Percentiles rank a stretch among this genome's conserved stretches.
phyloP scores from a whole-genome alignment of 2,888 invertebrate genomes.

The Allophyes oxyacanthae region DNA sequence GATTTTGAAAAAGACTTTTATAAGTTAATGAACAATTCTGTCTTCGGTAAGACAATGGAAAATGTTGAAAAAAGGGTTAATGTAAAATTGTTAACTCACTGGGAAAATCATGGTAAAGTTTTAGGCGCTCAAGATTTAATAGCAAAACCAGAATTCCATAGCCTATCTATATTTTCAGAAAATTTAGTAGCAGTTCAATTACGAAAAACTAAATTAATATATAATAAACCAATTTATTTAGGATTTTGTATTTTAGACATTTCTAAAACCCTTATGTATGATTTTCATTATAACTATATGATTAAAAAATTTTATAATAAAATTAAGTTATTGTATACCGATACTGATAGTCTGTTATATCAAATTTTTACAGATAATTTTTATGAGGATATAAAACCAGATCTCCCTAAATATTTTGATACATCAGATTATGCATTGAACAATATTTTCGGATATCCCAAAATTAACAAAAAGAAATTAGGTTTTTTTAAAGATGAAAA shows the following conservation, averaged over 20 bases:
- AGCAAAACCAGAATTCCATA: neutral
- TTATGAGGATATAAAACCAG: neutral
- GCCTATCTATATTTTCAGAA: conserved; percentile 30
- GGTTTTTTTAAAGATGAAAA: conserved; percentile 41
- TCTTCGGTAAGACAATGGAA: neutral
- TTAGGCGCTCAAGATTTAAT: no score
- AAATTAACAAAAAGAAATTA: neutral
- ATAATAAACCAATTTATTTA: no score
- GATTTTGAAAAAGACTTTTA: neutral
- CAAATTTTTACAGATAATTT: neutral
- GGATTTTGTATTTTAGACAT: no score
- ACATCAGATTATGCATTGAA: no score
- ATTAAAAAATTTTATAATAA: neutral
- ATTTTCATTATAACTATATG: neutral
- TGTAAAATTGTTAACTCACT: no score
- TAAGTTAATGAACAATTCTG: conserved; percentile 5
- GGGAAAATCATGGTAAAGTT: no score
- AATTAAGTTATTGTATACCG: neutral
- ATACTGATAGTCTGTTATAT: neutral
- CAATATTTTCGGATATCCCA: no score
- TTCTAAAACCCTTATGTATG: no score
- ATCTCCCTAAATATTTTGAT: neutral
- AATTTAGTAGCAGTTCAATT: conserved; percentile 31
- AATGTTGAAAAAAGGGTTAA: no score
- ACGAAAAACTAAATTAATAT: neutral